Base-by-base conservation (phyloP, 2,888 invertebrate genomes). In the Esperia sulphurella region DNA sequence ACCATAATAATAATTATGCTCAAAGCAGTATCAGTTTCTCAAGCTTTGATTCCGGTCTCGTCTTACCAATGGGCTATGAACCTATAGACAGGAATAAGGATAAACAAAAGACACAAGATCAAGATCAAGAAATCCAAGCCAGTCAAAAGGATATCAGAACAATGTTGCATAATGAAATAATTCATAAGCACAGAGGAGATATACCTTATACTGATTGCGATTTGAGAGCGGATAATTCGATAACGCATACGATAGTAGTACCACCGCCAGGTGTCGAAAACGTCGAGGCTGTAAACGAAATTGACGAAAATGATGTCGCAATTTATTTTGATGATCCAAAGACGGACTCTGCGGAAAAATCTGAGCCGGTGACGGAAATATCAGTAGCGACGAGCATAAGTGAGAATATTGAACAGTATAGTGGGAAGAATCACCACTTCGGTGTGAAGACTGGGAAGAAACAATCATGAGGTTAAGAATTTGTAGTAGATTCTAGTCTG, bases 251-350 rank as follows among this genome's bases (percentile, higher is more conserved):
- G 0, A 79, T 90, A 0, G 70, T 86, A 0, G 81, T 90, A 0
- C 78, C 90, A 0, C 73, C 90, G 0, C 79, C 82, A 5, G 33
- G 12, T 9, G 55, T 71, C 0, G 75, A 76, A 1, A 77, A 66
- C 35, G 65, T 65, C 0, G 58, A 68, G 28, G 61, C 80, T 0
- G 73, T 90, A 0, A 75, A 82, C 10, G 82, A 91, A 6, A 71
- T 91, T 5, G 90, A 91, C 46, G 90, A 92, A 30, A 91, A 91
- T 45, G 92, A 92, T 45, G 91, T 92, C 0, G 92, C 92, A 0
- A 75, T 93, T 30, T 93, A 90, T 64, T 92, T 92, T 1, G 65
- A 63, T 13, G 51, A 61, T 8, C 52, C 56, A 0, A 63, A 59
- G 41, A 52, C 60, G 41, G 56, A 58, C 48, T 39, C 48, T 39